These are phyloP conservation scores for Trichogramma dendrolimi DNA, from an alignment of 2,888 invertebrate species.

Conservation along the genomic window DNA sequence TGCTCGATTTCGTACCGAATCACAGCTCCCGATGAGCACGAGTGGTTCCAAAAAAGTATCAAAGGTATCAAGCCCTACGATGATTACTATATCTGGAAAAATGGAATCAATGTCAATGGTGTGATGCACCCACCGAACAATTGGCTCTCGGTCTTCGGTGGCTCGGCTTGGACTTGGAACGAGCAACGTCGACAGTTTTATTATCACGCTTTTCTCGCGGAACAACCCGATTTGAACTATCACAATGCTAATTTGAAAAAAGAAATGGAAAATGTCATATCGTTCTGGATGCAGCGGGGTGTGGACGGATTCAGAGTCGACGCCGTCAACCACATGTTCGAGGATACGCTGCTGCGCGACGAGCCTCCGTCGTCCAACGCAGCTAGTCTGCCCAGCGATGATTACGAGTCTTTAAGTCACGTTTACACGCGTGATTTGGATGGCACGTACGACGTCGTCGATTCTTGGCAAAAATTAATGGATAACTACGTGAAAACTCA, in stretches of 20 bases:
- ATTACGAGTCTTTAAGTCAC: conserved; percentile 45
- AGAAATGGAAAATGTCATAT: conserved; percentile 54
- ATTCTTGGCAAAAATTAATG: conserved; percentile 57
- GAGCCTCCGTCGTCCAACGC: conserved; percentile 37
- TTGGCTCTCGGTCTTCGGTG: conserved; percentile 55
- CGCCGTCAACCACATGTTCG: conserved; percentile 48
- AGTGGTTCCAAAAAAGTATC: conserved; percentile 74
- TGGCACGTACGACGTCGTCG: conserved; percentile 49
- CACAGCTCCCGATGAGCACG: conserved; percentile 72
- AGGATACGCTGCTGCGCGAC: conserved; percentile 37
- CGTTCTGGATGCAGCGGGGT: conserved; percentile 58
- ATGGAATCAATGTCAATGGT: conserved; percentile 51
- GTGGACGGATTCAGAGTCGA: conserved; percentile 60
- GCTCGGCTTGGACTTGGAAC: conserved; percentile 60
- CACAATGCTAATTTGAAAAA: conserved; percentile 54
- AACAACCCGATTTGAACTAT: conserved; percentile 65
- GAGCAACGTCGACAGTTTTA: conserved; percentile 58
- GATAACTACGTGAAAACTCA: conserved; percentile 55
- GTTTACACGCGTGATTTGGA: conserved; percentile 44
- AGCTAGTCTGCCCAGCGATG: conserved; percentile 29
- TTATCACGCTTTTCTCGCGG: conserved; percentile 59
- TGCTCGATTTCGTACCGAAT: conserved; percentile 53
- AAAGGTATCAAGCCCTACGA: conserved; percentile 59
- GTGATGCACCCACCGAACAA: conserved; percentile 49
- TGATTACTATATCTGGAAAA: conserved; percentile 73